These are phyloP conservation scores for Venustoraphidia nigricollis DNA, from an alignment of 2,888 invertebrate genomes.

Conservation along the genomic window DNA sequence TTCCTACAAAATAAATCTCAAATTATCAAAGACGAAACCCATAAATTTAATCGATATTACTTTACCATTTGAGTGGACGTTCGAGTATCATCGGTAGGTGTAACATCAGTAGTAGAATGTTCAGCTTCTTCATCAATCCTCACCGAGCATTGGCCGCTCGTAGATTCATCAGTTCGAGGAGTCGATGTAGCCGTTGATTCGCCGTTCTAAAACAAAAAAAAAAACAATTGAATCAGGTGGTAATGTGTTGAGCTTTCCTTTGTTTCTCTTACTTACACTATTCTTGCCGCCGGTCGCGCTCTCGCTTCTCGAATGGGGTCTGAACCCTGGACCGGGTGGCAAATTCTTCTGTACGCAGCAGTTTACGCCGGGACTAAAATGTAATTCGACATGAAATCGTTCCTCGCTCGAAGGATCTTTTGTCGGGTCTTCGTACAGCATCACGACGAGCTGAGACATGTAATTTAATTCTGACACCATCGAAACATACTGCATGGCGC, in stretches of 20 bases:
- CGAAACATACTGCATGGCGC: constrained; percentile 96
- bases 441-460: constrained; percentile 97
- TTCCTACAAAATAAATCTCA: background rate
- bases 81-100: constrained; percentile 3
- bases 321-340: constrained; percentile 83
- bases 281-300: constrained; percentile 43
- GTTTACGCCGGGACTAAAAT: constrained; percentile 97
- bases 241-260: background rate
- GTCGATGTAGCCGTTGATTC: constrained; percentile 47
- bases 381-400: constrained; percentile 94
- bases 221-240: constrained; percentile 8
- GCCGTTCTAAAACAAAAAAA: constrained; percentile 32
- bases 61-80: constrained; percentile 2
- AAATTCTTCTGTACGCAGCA: constrained; percentile 91
- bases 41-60: background rate
- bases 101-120: constrained; percentile 18
- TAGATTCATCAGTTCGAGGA: constrained; percentile 20
- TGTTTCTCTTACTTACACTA: constrained; percentile 27
- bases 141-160: constrained; percentile 25
- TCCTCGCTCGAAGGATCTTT: constrained; percentile 85
- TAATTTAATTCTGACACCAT: constrained; percentile 98
- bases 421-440: constrained; percentile 97
- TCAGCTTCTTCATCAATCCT: constrained; percentile 64
- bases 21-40: too few relatives aligned
- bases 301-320: constrained; percentile 82